These are phyloP conservation scores for Cyclopterus lumpus DNA, from an alignment of 2,797 vertebrate species.

Conservation along the genomic window DNA sequence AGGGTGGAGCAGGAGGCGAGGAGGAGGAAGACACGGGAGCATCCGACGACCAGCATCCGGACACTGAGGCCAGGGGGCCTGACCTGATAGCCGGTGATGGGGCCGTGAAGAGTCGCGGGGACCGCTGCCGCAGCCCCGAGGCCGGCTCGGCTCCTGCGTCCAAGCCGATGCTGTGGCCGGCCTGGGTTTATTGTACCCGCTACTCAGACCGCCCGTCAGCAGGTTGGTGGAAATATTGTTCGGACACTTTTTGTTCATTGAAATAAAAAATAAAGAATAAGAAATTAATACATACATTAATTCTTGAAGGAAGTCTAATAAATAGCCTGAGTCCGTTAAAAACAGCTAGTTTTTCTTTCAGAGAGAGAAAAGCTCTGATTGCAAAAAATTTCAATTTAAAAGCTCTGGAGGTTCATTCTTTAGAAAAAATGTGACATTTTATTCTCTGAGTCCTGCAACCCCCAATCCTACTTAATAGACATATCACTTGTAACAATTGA, in stretches of 20 bases:
- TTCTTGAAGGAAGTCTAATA: neutral
- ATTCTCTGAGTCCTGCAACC: neutral
- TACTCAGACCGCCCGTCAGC: constrained; percentile 97
- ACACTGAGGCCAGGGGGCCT: constrained; percentile 73
- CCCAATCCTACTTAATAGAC: constrained; percentile 5
- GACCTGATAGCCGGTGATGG: constrained; percentile 74
- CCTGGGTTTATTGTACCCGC: constrained; percentile 97
- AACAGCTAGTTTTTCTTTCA: neutral
- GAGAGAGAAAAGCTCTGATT: neutral
- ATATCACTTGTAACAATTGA: constrained; percentile 27
- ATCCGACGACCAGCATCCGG: constrained; percentile 62
- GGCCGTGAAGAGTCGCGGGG: constrained; percentile 73
- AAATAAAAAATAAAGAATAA: neutral
- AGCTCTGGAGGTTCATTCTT: neutral
- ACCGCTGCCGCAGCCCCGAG: constrained; percentile 86
- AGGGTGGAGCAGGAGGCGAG: constrained; percentile 44
- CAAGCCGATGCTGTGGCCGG: constrained; percentile 94
- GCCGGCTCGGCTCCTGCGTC: constrained; percentile 78
- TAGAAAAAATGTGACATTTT: neutral
- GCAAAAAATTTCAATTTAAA: constrained; percentile 12
- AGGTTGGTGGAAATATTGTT: constrained; percentile 83
- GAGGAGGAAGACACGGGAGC: constrained; percentile 80
- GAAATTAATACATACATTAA: neutral
- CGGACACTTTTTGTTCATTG: neutral
- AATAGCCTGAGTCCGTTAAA: neutral